phyloP scores from a whole-genome alignment of 2,888 invertebrate genomes.

The Caenorhabditis sp. region DNA sequence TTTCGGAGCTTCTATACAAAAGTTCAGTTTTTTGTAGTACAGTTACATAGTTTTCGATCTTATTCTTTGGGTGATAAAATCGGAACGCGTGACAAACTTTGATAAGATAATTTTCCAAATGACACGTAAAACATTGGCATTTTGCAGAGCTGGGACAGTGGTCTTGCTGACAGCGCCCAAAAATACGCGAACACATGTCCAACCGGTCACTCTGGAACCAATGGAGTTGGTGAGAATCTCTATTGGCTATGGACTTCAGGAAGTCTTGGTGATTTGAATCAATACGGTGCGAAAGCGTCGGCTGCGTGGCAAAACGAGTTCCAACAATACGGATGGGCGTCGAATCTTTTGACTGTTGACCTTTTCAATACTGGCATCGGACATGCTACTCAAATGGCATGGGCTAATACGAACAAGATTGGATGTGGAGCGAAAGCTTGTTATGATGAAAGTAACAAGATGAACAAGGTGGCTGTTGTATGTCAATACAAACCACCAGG shows the following conservation, averaged over 20 bases:
- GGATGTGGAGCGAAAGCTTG: conserved; percentile 39
- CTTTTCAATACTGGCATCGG: conserved; percentile 30
- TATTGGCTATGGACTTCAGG: conserved; percentile 15
- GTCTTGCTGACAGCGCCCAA: neutral
- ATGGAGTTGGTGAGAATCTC: conserved; percentile 10
- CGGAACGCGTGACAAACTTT: too few relatives aligned
- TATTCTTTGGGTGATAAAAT: too few relatives aligned
- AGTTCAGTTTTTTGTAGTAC: too few relatives aligned
- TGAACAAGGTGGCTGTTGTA: conserved; percentile 30
- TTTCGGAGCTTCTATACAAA: too few relatives aligned
- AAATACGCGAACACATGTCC: conserved; percentile 11
- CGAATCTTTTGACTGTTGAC: conserved; percentile 4
- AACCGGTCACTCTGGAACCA: conserved; percentile 4
- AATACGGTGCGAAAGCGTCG: conserved; percentile 15
- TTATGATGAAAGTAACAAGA: conserved; percentile 11
- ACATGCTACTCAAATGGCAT: conserved; percentile 40
- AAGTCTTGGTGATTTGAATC: conserved; percentile 19
- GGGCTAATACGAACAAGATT: conserved; percentile 20
- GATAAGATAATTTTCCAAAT: neutral
- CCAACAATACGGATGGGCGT: conserved; percentile 29
- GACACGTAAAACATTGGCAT: neutral
- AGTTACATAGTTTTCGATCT: too few relatives aligned
- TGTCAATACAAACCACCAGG: conserved; percentile 34
- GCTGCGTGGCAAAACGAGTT: conserved; percentile 21
- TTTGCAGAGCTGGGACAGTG: conserved; percentile 2